Conservation (phyloP, 1,140 invertebrate genomes). For the Drosophila kurseongensis region DNA sequence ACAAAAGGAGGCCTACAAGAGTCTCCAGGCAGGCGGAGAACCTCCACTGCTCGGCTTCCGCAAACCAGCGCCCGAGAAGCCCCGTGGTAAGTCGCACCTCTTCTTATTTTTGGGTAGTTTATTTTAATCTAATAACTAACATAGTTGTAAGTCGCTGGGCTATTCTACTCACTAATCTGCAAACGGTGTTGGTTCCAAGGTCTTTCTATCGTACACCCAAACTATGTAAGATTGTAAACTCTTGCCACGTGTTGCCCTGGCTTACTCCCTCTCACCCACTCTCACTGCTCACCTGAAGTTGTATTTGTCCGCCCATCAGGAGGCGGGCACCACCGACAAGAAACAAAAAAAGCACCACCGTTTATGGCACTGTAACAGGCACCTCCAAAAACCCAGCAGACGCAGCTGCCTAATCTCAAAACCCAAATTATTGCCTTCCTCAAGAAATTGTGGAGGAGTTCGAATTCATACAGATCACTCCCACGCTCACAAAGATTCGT, state of each 20-base stretch:
- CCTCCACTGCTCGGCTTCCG: slow-evolving; percentile 94
- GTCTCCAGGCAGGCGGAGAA: slow-evolving; percentile 95
- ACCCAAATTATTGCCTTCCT: slow-evolving; percentile 17
- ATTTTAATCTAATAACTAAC: slow-evolving; percentile 20
- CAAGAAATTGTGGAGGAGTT: slow-evolving; percentile 84
- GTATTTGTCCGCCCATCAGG: slow-evolving; percentile 25
- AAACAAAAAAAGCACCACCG: slow-evolving; percentile 30
- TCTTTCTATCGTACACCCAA: slow-evolving; percentile 27
- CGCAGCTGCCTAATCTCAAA: slow-evolving; percentile 40
- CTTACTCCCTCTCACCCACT: slow-evolving; percentile 21
- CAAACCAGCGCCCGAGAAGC: slow-evolving; percentile 93
- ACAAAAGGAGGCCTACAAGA: slow-evolving; percentile 92
- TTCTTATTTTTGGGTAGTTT: neutral
- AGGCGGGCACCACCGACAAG: slow-evolving; percentile 30
- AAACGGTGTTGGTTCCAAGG: slow-evolving; percentile 65
- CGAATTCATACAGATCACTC: slow-evolving; percentile 92
- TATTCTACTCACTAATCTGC: slow-evolving; percentile 45
- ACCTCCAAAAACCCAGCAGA: slow-evolving; percentile 17
- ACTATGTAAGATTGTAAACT: slow-evolving; percentile 19
- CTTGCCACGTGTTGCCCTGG: slow-evolving; percentile 29
- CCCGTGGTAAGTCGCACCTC: slow-evolving; percentile 88
- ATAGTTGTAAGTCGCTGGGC: slow-evolving; percentile 40
- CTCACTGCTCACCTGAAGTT: slow-evolving; percentile 52
- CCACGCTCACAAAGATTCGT: slow-evolving; percentile 91
- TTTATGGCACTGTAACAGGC: slow-evolving; percentile 40